phyloP scores from a whole-genome alignment of 2,888 invertebrate genomes.

The Drosophila neotestacea region DNA sequence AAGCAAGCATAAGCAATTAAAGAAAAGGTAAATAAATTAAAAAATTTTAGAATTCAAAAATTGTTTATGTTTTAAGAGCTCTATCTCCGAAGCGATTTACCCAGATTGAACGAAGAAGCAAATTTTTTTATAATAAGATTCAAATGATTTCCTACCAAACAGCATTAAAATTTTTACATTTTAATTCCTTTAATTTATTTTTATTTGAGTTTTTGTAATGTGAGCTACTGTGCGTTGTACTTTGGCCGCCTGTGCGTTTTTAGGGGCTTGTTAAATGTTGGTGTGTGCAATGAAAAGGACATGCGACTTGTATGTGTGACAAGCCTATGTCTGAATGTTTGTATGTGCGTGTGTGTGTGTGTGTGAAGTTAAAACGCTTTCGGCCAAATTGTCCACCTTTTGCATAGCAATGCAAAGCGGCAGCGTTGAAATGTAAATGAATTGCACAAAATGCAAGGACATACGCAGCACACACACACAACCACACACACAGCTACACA shows the following conservation, averaged over 20 bases:
- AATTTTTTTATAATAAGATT: no score
- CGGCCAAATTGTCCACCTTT: conserved; percentile 69
- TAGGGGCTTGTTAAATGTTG: conserved; percentile 67
- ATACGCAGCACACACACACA: conserved; percentile 65
- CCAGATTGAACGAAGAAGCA: no score
- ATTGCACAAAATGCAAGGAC: conserved; percentile 81
- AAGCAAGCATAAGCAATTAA: no score
- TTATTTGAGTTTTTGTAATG: no score
- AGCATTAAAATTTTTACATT: no score
- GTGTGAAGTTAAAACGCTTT: conserved; percentile 52
- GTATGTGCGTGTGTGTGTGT: conserved; percentile 25
- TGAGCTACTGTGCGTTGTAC: background rate
- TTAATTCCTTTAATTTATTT: no score
- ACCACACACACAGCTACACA: conserved; percentile 29
- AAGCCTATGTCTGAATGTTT: conserved; percentile 13
- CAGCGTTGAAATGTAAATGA: conserved; percentile 80
- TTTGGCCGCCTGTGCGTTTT: conserved; percentile 46
- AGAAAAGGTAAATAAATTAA: no score
- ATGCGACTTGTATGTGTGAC: conserved; percentile 57
- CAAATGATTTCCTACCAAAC: no score
- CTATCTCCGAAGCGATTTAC: no score
- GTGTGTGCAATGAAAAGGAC: conserved; percentile 68
- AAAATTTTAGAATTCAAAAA: no score
- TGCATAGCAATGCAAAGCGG: conserved; percentile 52
- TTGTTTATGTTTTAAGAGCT: no score